These are phyloP conservation scores for Polymixis lichenea DNA, from an alignment of 2,888 invertebrate genomes.

Conservation along the genomic window DNA sequence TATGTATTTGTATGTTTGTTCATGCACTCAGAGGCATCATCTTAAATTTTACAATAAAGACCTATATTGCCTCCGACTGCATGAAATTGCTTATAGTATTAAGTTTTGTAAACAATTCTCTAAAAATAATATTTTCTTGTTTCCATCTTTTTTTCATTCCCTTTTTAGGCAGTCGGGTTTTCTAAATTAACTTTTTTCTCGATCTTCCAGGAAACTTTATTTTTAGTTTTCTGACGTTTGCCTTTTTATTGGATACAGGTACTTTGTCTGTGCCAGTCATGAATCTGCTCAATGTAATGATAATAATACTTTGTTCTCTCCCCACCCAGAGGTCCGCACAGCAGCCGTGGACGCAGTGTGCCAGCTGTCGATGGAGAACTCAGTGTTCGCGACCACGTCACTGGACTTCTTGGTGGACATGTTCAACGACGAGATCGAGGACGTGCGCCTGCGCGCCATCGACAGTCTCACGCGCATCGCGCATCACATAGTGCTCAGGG, in stretches of 20 bases:
- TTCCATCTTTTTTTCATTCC: too few species aligned
- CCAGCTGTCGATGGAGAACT: constrained; percentile 95
- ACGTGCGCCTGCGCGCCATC: constrained; percentile 98
- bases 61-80: too few species aligned
- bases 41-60: too few species aligned
- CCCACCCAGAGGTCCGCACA: constrained; percentile 95
- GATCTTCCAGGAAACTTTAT: too few species aligned
- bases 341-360: constrained; percentile 98
- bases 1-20: too few species aligned
- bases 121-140: too few species aligned
- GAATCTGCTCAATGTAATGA: neutral
- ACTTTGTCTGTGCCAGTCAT: neutral
- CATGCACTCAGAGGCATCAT: too few species aligned
- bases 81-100: too few species aligned
- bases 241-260: neutral
- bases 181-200: too few species aligned
- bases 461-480: constrained; percentile 97
- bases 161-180: too few species aligned
- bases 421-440: constrained; percentile 99
- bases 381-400: constrained; percentile 96
- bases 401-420: constrained; percentile 99
- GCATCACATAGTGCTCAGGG: constrained; percentile 96
- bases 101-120: too few species aligned
- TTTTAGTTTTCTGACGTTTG: too few species aligned
- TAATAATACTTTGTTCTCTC: neutral